Evolutionary conservation across 2,797 vertebrate genomes (phyloP).

Genomic region (Thripadectes ignobilis): DNA sequence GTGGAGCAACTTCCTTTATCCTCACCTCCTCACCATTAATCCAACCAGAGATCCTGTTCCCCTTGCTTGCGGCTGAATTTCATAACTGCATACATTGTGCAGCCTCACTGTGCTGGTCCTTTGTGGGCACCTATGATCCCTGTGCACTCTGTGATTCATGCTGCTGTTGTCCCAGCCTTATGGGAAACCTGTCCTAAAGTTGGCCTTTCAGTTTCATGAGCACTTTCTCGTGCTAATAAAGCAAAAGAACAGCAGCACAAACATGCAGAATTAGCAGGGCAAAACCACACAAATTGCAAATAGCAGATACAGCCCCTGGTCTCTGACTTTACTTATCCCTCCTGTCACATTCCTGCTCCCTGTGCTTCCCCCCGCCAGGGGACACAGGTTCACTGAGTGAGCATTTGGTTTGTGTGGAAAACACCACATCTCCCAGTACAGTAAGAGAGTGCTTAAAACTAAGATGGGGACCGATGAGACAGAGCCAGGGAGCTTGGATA

Average conservation of each 20-base stretch:
- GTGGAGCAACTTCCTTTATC: not conserved
- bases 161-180: not conserved
- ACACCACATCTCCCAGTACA: not conserved
- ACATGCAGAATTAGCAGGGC: not conserved
- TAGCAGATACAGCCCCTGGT: rapidly evolving
- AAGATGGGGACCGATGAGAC: not conserved
- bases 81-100: rapidly evolving
- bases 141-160: rapidly evolving
- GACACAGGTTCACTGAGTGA: not conserved
- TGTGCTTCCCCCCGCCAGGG: too few relatives aligned
- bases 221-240: not conserved
- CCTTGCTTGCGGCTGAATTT: not conserved
- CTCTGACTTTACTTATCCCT: not conserved
- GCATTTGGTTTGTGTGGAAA: not conserved
- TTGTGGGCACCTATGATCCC: not conserved
- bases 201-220: not conserved
- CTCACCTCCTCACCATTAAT: not conserved
- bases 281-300: not conserved
- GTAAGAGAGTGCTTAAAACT: not conserved
- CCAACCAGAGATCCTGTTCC: not conserved
- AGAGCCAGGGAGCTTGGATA: not conserved
- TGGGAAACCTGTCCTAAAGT: not conserved
- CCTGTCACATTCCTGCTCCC: not conserved
- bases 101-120: not conserved
- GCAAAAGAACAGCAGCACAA: not conserved